Conservation (phyloP, 2,797 vertebrate genomes). For the Enteromius viviparus region DNA sequence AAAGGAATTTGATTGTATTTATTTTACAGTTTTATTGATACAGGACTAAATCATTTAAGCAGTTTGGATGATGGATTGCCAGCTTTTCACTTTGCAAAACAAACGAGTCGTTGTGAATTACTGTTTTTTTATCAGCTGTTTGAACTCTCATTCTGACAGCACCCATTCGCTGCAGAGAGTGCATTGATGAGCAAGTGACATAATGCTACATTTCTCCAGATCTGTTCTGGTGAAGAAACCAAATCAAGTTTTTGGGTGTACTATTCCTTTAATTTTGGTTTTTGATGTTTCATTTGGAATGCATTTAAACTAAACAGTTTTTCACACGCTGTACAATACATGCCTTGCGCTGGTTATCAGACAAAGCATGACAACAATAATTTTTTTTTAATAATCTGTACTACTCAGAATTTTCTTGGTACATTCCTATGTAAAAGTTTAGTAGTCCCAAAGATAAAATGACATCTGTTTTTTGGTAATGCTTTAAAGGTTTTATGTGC, state of each 20-base stretch:
- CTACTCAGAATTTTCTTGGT: not conserved
- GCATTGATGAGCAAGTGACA: not conserved
- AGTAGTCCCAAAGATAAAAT: not conserved
- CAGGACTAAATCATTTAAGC: not conserved
- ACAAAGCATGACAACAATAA: not conserved
- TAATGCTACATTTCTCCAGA: not conserved
- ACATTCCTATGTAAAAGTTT: not conserved
- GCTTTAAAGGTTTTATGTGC: not conserved
- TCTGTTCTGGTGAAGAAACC: not conserved
- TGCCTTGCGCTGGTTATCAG: not conserved
- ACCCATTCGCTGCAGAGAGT: not conserved
- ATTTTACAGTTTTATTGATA: not conserved
- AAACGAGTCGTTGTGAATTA: not conserved
- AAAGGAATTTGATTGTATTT: too few species aligned
- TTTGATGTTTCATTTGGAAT: not conserved
- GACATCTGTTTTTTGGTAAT: not conserved
- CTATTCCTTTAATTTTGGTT: not conserved
- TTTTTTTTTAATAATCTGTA: not conserved
- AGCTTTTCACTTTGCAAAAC: not conserved
- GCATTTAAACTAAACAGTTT: not conserved
- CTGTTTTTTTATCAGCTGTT: not conserved
- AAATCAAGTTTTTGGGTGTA: not conserved
- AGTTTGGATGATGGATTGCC: not conserved
- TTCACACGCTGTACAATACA: not conserved
- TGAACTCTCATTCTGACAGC: not conserved